Conservation (phyloP, 1,140 invertebrate species). For the Probaryconus sp. region DNA sequence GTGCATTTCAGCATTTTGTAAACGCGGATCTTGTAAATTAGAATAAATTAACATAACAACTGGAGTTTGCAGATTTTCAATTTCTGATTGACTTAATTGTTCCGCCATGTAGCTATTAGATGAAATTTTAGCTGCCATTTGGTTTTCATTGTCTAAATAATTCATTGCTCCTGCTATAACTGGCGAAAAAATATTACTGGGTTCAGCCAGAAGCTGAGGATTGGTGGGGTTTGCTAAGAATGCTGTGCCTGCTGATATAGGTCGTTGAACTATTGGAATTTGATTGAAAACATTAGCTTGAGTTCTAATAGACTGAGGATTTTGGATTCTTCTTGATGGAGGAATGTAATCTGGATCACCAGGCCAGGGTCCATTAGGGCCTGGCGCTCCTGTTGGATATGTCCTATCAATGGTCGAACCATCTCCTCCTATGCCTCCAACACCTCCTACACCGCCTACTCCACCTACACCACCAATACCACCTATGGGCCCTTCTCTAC, state of each 20-base stretch:
- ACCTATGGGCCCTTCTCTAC: slow-evolving; percentile 43
- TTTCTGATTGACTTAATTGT: slow-evolving; percentile 1
- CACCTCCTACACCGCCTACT: slow-evolving; percentile 30
- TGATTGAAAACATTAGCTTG: background rate
- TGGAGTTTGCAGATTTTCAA: slow-evolving; percentile 38
- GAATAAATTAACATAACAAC: slow-evolving; percentile 47
- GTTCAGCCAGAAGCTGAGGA: slow-evolving; percentile 31
- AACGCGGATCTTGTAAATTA: slow-evolving; percentile 32
- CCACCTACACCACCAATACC: slow-evolving; percentile 48
- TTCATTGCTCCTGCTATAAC: slow-evolving; percentile 13
- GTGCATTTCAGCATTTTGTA: background rate
- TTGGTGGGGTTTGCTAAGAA: slow-evolving; percentile 11
- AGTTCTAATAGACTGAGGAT: background rate
- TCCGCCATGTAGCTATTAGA: slow-evolving; percentile 17
- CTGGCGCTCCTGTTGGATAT: slow-evolving; percentile 51
- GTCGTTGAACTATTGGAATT: background rate
- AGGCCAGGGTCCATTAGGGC: slow-evolving; percentile 56
- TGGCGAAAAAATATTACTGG: slow-evolving; percentile 39
- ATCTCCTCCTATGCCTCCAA: slow-evolving; percentile 30
- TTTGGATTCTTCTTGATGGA: slow-evolving; percentile 32
- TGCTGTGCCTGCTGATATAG: slow-evolving; percentile 16
- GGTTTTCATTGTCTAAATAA: slow-evolving; percentile 3
- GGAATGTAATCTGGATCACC: slow-evolving; percentile 60
- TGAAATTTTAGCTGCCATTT: background rate
- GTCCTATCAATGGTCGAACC: slow-evolving; percentile 13